These are phyloP conservation scores for Trematomus bernacchii DNA, from an alignment of 2,797 vertebrate species.

Conservation along the genomic window DNA sequence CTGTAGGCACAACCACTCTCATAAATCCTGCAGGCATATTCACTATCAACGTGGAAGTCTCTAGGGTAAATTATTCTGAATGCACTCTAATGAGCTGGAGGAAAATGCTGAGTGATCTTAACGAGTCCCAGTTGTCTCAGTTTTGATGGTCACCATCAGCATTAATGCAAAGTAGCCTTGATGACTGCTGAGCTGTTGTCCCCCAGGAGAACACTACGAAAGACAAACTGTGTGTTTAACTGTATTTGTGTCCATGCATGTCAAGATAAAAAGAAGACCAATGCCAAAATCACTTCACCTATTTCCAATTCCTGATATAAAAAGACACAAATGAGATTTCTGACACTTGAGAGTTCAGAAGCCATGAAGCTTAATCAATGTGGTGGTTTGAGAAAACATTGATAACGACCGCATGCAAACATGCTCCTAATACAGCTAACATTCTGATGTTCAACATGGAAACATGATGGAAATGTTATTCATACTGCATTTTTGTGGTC, in stretches of 20 bases:
- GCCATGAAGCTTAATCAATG: too few species aligned
- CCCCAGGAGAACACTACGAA: slow-evolving; percentile 3
- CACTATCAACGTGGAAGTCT: slow-evolving; percentile 14
- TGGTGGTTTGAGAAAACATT: too few species aligned
- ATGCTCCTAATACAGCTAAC: too few species aligned
- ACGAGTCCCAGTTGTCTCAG: slow-evolving; percentile 55
- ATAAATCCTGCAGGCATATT: slow-evolving; percentile 27
- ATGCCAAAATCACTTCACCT: not conserved
- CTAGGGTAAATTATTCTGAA: slow-evolving; percentile 43
- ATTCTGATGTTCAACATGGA: too few species aligned
- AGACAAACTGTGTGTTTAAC: not conserved
- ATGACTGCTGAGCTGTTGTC: slow-evolving; percentile 23
- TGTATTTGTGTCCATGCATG: not conserved
- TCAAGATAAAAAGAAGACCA: not conserved
- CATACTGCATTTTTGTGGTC: too few species aligned
- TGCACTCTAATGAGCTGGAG: slow-evolving; percentile 41
- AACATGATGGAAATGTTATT: too few species aligned
- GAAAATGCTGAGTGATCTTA: slow-evolving; percentile 48
- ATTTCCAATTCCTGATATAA: not conserved
- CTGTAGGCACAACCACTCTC: not conserved
- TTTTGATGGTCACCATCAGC: slow-evolving; percentile 46
- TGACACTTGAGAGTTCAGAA: not conserved
- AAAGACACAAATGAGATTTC: not conserved
- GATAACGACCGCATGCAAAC: too few species aligned
- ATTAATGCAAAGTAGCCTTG: slow-evolving; percentile 22